Base-by-base conservation (phyloP, 2,113 vertebrate genomes). In the Tricholaema leucomelas region DNA sequence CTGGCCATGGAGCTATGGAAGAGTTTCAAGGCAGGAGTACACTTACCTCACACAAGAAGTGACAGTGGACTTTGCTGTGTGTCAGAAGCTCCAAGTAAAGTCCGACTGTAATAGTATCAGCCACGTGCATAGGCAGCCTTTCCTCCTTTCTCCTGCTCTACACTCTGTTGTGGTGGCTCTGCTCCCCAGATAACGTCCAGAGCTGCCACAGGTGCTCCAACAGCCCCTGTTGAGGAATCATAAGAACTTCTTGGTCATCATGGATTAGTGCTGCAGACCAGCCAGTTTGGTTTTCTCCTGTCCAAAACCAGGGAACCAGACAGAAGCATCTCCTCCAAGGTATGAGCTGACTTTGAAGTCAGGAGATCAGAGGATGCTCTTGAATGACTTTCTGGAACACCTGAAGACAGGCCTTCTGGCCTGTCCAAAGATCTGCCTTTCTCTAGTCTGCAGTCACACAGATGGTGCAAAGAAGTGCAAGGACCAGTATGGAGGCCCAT, bases 101-200 rank as follows among this genome's bases (percentile, higher is more conserved):
- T 48, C 66, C 35, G 30, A 4, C 10, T 1, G 0, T 21, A 69
- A 74, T 24, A 16, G 52, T 52, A 55, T 77, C 63, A 70, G 54
- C 25, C 33, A 74, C 14, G 42, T 42, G 42, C 7, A 13, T 17
- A 21, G 38, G 65, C 25, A 85, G 78, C 54, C 54, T 23, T 16
- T 80, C 52, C 73, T 59, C 42, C 48, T 33, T 78, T 81, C 23
- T 33, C 16, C 46, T 35, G 10, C 15, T 27, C 81, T 59, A 6
- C 6, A 13, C n/a, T 46, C 48, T 23, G n/a, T 2, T 0, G 0
- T 15, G 69, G n/a, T 28, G 9, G 48, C 61, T 77, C 52, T 40
- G 23, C 72, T 77, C 23, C 75, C 55, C 64, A 67, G 0, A 59
- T 5, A 59, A 23, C 6, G 1, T 27, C 73, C 6, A 28, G 27